Percentiles rank a stretch among this genome's conserved stretches.
Evolutionary conservation across 1,140 invertebrate genomes (phyloP).

Genomic region (Drosophila varians): DNA sequence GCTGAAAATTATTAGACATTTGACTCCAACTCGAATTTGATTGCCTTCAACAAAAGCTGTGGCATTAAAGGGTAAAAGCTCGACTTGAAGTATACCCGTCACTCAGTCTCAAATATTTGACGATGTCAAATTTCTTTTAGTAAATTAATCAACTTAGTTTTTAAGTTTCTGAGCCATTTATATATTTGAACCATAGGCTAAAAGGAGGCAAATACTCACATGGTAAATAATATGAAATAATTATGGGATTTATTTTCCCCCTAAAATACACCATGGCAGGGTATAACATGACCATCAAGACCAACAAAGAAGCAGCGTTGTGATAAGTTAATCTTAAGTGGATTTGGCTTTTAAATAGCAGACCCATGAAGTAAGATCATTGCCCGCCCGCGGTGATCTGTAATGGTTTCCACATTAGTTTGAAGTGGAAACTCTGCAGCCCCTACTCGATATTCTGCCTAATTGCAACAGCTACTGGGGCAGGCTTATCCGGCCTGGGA

Average conservation of each 20-base stretch:
- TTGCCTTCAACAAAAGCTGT: conserved; percentile 18
- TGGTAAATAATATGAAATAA: background rate
- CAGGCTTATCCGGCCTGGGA: conserved; percentile 7
- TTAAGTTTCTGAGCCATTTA: background rate
- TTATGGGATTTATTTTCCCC: background rate
- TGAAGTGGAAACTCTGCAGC: conserved; percentile 28
- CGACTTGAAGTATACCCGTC: conserved; percentile 21
- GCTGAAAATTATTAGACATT: conserved; percentile 74
- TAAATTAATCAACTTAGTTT: background rate
- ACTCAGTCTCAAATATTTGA: background rate
- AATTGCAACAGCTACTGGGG: conserved; percentile 28
- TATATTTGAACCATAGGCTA: too few relatives aligned
- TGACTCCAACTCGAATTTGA: conserved; percentile 56
- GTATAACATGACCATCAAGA: background rate
- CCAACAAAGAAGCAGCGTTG: conserved; percentile 6
- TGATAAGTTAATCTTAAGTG: conserved; percentile 78
- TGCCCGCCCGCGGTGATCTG: conserved; percentile 13
- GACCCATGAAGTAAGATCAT: conserved; percentile 29
- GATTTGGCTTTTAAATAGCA: conserved; percentile 62
- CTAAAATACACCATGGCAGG: background rate
- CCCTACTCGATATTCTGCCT: conserved; percentile 10
- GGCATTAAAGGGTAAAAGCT: conserved; percentile 8
- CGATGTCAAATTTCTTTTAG: background rate
- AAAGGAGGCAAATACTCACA: background rate
- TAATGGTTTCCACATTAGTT: conserved; percentile 23